phyloP scores from a whole-genome alignment of 1,140 invertebrate genomes.

The Drosophila erecta region DNA sequence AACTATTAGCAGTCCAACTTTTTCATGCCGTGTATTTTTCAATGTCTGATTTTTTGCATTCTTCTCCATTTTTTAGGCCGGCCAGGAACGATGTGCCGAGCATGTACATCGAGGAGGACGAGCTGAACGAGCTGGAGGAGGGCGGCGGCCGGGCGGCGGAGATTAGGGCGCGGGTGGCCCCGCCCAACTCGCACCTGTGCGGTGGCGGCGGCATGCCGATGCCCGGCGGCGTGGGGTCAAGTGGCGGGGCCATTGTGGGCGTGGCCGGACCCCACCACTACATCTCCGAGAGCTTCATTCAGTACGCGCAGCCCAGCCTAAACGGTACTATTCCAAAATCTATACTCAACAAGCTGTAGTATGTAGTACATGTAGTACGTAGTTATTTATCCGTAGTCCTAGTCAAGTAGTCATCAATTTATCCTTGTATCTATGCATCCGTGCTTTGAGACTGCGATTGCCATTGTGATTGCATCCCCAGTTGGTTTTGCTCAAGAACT shows the following conservation, averaged over 20 bases:
- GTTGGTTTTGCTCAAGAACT: constrained; percentile 43
- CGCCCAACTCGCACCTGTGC: constrained; percentile 65
- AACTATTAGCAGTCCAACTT: constrained; percentile 73
- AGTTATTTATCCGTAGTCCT: constrained; percentile 24
- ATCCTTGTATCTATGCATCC: constrained; percentile 3
- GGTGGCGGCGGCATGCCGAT: constrained; percentile 24
- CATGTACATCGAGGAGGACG: constrained; percentile 84
- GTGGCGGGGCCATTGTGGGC: constrained; percentile 58
- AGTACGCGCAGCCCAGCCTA: constrained; percentile 84
- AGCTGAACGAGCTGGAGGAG: constrained; percentile 79
- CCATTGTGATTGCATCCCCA: constrained; percentile 42
- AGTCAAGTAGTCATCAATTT: constrained; percentile 42
- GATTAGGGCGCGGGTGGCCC: constrained; percentile 69
- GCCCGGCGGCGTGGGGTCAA: constrained; percentile 17
- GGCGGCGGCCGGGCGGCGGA: constrained; percentile 67
- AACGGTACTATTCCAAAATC: constrained; percentile 85
- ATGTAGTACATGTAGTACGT: constrained; percentile 16
- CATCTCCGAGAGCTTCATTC: constrained; percentile 84
- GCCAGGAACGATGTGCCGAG: constrained; percentile 83
- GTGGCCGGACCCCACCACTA: constrained; percentile 81
- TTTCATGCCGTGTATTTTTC: constrained; percentile 63
- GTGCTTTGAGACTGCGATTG: constrained; percentile 2
- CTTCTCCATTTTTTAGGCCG: constrained; percentile 56
- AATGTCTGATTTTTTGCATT: constrained; percentile 4
- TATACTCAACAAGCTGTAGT: constrained; percentile 81